Percentiles rank a stretch among this genome's conserved stretches.
Conservation (phyloP, 1,140 invertebrate species). For the Drosophila nannoptera region DNA sequence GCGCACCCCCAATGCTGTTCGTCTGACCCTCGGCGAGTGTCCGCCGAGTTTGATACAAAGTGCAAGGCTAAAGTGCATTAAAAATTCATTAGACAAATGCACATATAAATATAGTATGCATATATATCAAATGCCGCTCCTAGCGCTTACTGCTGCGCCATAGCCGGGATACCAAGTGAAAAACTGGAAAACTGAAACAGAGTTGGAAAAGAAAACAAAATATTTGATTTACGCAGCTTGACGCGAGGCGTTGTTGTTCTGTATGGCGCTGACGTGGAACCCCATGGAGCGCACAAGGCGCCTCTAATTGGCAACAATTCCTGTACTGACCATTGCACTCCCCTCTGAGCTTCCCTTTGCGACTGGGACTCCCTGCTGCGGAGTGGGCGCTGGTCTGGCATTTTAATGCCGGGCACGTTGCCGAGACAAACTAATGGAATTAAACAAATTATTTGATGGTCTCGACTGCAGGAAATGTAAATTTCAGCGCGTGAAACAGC, state of each 20-base stretch:
- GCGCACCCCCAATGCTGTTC: slow-evolving; percentile 18
- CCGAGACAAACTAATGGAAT: slow-evolving; percentile 63
- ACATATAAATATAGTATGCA: slow-evolving; percentile 11
- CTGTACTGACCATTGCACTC: slow-evolving; percentile 23
- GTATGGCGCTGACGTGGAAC: slow-evolving; percentile 49
- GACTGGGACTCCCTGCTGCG: slow-evolving; percentile 18
- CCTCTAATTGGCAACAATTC: slow-evolving; percentile 71
- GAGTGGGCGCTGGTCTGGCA: slow-evolving; percentile 22
- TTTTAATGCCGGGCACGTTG: slow-evolving; percentile 66
- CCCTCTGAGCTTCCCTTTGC: not conserved
- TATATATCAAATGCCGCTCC: slow-evolving; percentile 12
- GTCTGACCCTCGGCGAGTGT: slow-evolving; percentile 24
- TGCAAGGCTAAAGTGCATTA: slow-evolving; percentile 67
- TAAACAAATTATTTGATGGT: slow-evolving; percentile 74
- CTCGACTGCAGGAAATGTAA: slow-evolving; percentile 68
- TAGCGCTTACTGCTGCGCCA: slow-evolving; percentile 22
- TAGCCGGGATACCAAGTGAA: slow-evolving; percentile 1
- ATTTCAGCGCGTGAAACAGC: slow-evolving; percentile 44
- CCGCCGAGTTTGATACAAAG: slow-evolving; percentile 52
- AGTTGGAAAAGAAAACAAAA: slow-evolving; percentile 44
- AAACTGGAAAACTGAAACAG: not conserved
- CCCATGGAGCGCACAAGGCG: slow-evolving; percentile 59
- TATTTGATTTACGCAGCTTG: slow-evolving; percentile 62
- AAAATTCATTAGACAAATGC: slow-evolving; percentile 66
- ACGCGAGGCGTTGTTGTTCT: slow-evolving; percentile 11